Evolutionary conservation across 2,888 invertebrate species (phyloP).

Genomic region (Harpalus rubripes): DNA sequence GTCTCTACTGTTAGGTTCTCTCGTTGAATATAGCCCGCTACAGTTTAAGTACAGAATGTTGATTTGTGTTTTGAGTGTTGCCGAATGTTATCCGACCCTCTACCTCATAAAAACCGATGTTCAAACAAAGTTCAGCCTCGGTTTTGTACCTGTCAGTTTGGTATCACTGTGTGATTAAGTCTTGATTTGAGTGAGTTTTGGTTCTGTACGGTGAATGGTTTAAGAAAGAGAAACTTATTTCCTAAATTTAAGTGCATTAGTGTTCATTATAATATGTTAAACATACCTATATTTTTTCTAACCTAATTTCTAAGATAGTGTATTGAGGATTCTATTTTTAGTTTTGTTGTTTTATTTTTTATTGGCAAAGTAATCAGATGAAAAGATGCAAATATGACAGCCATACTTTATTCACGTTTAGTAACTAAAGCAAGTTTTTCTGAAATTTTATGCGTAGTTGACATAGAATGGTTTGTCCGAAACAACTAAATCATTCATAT

Average conservation of each 20-base stretch:
- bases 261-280: constrained; percentile 64
- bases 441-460: too few species aligned
- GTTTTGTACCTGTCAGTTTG: constrained; percentile 18
- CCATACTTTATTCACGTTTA: too few species aligned
- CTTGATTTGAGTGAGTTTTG: constrained; percentile 53
- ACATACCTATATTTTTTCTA: constrained; percentile 64
- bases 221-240: constrained; percentile 34
- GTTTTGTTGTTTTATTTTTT: constrained; percentile 61
- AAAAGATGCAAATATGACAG: constrained; percentile 17
- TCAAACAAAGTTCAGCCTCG: background rate
- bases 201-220: constrained; percentile 63
- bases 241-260: constrained; percentile 54
- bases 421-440: too few species aligned
- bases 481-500: too few species aligned
- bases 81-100: constrained; percentile 8
- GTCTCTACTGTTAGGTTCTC: too few species aligned
- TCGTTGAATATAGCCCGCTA: constrained; percentile 28
- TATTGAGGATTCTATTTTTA: constrained; percentile 57
- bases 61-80: constrained; percentile 45
- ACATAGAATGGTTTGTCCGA: too few species aligned
- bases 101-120: background rate
- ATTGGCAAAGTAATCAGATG: constrained; percentile 58
- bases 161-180: constrained; percentile 36
- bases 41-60: constrained; percentile 48
- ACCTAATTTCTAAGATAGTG: constrained; percentile 65